A percentile compares a stretch with the other conserved stretches of the same genome.
phyloP scores from a whole-genome alignment of 2,888 invertebrate genomes.

The Crocallis elinguaria region DNA sequence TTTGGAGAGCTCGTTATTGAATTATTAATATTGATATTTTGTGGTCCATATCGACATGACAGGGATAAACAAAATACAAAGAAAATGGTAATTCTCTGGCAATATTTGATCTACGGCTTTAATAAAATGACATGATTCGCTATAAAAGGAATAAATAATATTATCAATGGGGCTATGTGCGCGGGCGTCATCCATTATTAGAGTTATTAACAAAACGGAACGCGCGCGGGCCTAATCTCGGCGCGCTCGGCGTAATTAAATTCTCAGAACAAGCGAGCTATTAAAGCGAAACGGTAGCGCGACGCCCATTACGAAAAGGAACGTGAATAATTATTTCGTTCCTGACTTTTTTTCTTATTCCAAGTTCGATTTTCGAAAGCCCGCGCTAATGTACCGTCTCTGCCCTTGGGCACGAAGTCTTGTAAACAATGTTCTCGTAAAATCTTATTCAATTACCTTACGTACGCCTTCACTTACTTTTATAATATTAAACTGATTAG shows the following conservation, averaged over 20 bases:
- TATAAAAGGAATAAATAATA: conserved; percentile 55
- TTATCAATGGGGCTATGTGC: conserved; percentile 58
- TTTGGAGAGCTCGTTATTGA: conserved; percentile 79
- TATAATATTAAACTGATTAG: conserved; percentile 69
- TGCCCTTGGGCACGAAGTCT: conserved; percentile 73
- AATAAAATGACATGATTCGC: conserved; percentile 47
- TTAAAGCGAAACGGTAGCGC: conserved; percentile 83
- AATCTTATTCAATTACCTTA: conserved; percentile 76
- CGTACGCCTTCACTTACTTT: conserved; percentile 58
- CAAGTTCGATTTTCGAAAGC: conserved; percentile 77
- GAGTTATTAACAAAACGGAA: conserved; percentile 82
- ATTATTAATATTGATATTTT: conserved; percentile 76
- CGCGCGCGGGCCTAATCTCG: conserved; percentile 78
- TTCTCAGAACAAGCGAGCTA: conserved; percentile 83
- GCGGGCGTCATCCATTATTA: conserved; percentile 78
- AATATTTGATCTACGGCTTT: conserved; percentile 44
- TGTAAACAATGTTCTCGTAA: conserved; percentile 83
- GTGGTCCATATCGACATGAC: conserved; percentile 51
- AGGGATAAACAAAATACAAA: conserved; percentile 34
- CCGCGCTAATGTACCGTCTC: conserved; percentile 77
- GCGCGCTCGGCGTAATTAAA: conserved; percentile 79
- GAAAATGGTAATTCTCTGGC: conserved; percentile 29
- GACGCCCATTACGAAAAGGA: conserved; percentile 82
- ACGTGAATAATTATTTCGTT: conserved; percentile 85
- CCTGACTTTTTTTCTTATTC: conserved; percentile 77